Percentiles rank a stretch among this genome's conserved stretches.
These are phyloP conservation scores for Hydroisotoma schaefferi DNA, from an alignment of 2,888 invertebrate genomes.

Conservation along the genomic window DNA sequence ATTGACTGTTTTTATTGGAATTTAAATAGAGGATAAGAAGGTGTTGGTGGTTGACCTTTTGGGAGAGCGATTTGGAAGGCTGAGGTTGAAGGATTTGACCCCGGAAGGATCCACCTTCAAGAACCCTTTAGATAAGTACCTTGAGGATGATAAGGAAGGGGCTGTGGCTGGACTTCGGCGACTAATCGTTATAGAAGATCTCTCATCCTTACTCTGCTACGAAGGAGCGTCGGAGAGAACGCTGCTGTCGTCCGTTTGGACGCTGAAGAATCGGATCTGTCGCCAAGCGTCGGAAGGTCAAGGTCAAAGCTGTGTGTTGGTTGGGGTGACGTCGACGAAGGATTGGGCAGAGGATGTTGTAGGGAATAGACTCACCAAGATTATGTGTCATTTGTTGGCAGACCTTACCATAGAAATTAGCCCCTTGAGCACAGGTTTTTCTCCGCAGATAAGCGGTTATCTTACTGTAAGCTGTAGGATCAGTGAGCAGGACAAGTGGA, in stretches of 20 bases:
- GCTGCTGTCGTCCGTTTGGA: neutral
- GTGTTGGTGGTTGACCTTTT: too few species aligned
- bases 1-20: too few species aligned
- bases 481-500: neutral
- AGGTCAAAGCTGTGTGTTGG: neutral
- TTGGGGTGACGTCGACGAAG: neutral
- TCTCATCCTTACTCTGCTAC: neutral
- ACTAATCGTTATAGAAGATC: slow-evolving; percentile 1
- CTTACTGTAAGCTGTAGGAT: neutral
- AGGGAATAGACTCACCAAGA: neutral
- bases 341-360: neutral
- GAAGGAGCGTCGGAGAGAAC: neutral
- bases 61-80: too few species aligned
- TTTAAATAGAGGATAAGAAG: too few species aligned
- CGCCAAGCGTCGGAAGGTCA: too few species aligned
- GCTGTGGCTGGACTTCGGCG: too few species aligned
- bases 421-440: slow-evolving; percentile 3
- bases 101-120: too few species aligned
- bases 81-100: too few species aligned
- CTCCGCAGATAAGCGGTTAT: neutral
- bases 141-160: too few species aligned
- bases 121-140: too few species aligned
- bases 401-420: neutral
- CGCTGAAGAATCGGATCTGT: neutral
- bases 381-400: neutral